Conservation (phyloP, 2,888 invertebrate species). For the Agrotis clavis region DNA sequence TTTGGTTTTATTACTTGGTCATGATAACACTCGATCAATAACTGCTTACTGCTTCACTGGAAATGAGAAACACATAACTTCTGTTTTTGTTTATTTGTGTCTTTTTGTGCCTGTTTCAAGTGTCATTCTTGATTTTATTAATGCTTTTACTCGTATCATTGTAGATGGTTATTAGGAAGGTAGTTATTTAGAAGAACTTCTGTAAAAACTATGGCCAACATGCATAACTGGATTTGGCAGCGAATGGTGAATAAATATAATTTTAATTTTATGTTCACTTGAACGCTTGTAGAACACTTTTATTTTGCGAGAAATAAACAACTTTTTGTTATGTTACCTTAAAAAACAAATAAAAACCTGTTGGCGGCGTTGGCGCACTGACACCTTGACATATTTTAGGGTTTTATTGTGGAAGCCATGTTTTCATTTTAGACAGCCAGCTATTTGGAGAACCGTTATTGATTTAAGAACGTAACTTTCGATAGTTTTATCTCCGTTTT, state of each 20-base stretch:
- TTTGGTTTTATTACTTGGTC: slow-evolving; percentile 64
- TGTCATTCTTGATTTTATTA: neutral
- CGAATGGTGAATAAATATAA: slow-evolving; percentile 78
- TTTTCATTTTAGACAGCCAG: slow-evolving; percentile 18
- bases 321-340: neutral
- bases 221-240: slow-evolving; percentile 78
- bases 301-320: neutral
- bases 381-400: neutral
- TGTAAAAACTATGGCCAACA: slow-evolving; percentile 76
- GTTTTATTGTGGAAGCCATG: neutral
- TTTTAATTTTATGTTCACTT: slow-evolving; percentile 6
- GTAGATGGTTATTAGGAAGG: slow-evolving; percentile 4
- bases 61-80: neutral
- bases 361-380: neutral
- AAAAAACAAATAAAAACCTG: too few relatives aligned
- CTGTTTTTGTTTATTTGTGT: slow-evolving; percentile 27
- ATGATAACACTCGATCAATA: slow-evolving; percentile 53
- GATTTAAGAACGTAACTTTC: slow-evolving; percentile 42
- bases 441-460: slow-evolving; percentile 11
- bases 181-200: neutral
- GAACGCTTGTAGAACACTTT: neutral
- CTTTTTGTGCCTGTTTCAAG: neutral
- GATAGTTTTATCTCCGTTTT: slow-evolving; percentile 14
- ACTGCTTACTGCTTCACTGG: neutral
- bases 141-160: neutral